These are phyloP conservation scores for Polylopha cassiicola DNA, from an alignment of 2,888 invertebrate genomes.

Conservation along the genomic window DNA sequence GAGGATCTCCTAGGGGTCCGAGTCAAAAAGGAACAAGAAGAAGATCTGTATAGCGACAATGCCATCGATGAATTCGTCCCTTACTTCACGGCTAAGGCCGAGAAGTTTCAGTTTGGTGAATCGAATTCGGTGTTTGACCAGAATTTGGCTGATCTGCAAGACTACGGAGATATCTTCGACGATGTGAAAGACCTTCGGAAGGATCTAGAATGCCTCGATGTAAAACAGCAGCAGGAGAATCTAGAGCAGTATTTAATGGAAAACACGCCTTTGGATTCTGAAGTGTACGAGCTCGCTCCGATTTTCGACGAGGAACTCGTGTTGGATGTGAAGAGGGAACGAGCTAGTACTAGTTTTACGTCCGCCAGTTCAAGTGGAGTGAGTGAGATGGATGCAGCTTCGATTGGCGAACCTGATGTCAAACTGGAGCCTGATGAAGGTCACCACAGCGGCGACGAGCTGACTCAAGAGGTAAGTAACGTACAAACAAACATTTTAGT, in stretches of 20 bases:
- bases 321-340: slow-evolving; percentile 62
- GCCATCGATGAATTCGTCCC: slow-evolving; percentile 67
- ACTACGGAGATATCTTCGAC: slow-evolving; percentile 66
- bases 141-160: slow-evolving; percentile 77
- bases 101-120: slow-evolving; percentile 54
- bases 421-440: slow-evolving; percentile 69
- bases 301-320: slow-evolving; percentile 65
- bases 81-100: slow-evolving; percentile 56
- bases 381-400: slow-evolving; percentile 64
- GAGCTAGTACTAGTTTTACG: slow-evolving; percentile 72
- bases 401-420: slow-evolving; percentile 51
- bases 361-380: slow-evolving; percentile 70
- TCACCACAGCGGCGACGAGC: slow-evolving; percentile 66
- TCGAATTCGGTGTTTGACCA: slow-evolving; percentile 73
- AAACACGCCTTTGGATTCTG: slow-evolving; percentile 62
- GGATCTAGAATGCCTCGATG: slow-evolving; percentile 62
- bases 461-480: slow-evolving; percentile 70
- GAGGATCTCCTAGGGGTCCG: slow-evolving; percentile 38
- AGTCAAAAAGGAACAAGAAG: slow-evolving; percentile 57
- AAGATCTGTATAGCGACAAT: slow-evolving; percentile 63
- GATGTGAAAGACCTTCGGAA: slow-evolving; percentile 57
- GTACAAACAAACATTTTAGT: not conserved
- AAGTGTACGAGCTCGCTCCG: slow-evolving; percentile 57
- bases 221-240: slow-evolving; percentile 59
- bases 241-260: slow-evolving; percentile 64